These are phyloP conservation scores for Nothoprocta pentlandii DNA, from an alignment of 2,113 vertebrate species.

Conservation along the genomic window DNA sequence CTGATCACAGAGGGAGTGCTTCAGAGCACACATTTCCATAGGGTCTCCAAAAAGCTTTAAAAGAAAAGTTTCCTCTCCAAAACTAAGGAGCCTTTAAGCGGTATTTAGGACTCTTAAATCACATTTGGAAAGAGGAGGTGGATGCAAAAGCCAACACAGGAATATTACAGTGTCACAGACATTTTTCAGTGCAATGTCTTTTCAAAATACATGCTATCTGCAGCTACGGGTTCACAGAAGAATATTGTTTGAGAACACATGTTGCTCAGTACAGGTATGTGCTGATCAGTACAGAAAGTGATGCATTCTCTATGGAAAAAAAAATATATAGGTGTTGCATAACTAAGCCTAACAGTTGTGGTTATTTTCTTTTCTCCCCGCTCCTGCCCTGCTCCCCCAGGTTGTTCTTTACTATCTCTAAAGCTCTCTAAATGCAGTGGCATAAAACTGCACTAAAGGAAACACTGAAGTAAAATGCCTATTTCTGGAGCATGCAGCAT, in stretches of 20 bases:
- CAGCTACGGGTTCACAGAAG: not conserved
- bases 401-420: not conserved
- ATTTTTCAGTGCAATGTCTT: not conserved
- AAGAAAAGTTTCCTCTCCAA: not conserved
- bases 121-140: not conserved
- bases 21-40: not conserved
- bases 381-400: not conserved
- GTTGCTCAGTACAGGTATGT: not conserved
- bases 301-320: fast-evolving
- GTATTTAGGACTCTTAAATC: not conserved
- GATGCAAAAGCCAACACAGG: not conserved
- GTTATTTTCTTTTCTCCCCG: not conserved
- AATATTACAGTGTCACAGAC: not conserved
- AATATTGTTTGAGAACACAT: not conserved
- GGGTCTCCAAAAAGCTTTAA: not conserved
- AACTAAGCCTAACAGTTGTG: not conserved
- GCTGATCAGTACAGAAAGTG: not conserved
- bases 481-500: not conserved
- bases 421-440: not conserved
- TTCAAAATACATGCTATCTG: not conserved
- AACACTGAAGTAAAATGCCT: not conserved
- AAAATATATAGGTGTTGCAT: not conserved
- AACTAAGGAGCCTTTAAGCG: not conserved
- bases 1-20: not conserved
- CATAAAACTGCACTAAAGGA: not conserved